phyloP scores from a whole-genome alignment of 2,888 invertebrate genomes.

The Periphyllus acericola region DNA sequence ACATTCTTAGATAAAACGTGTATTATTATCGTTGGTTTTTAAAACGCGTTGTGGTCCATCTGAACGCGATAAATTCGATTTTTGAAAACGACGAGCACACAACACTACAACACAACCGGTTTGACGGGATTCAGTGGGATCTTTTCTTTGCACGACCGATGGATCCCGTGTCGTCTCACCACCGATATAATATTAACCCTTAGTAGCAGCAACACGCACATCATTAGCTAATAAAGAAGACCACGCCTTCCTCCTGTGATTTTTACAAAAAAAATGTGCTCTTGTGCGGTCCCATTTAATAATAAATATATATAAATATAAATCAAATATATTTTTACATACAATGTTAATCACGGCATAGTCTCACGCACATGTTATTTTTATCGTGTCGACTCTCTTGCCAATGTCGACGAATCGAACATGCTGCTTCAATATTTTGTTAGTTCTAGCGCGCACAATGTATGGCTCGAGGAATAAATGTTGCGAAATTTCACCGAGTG shows the following conservation, averaged over 20 bases:
- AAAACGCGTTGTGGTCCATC: not conserved
- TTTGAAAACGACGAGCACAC: not conserved
- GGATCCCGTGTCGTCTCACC: not conserved
- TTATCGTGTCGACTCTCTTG: not conserved
- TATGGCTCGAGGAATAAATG: conserved; percentile 5
- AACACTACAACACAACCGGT: conserved; percentile 11
- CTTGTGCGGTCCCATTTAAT: not conserved
- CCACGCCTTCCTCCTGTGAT: not conserved
- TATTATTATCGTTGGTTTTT: not conserved
- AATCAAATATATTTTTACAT: no score
- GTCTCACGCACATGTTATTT: conserved; percentile 11
- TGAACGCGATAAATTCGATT: not conserved
- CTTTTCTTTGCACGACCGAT: not conserved
- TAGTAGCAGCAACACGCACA: not conserved
- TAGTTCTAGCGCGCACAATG: not conserved
- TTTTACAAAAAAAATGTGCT: not conserved
- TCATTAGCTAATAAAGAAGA: conserved; percentile 24
- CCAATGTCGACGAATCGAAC: not conserved
- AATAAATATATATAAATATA: not conserved
- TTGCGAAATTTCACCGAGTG: conserved; percentile 45
- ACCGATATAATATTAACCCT: conserved; percentile 16
- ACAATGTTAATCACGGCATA: conserved; percentile 2
- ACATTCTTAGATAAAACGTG: not conserved
- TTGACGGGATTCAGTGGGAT: conserved; percentile 42
- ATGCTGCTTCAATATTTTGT: not conserved